A percentile compares a stretch with the other conserved stretches of the same genome.
phyloP scores from a whole-genome alignment of 1,140 invertebrate genomes.

The Hermatobates lingyangjiaoensis region DNA sequence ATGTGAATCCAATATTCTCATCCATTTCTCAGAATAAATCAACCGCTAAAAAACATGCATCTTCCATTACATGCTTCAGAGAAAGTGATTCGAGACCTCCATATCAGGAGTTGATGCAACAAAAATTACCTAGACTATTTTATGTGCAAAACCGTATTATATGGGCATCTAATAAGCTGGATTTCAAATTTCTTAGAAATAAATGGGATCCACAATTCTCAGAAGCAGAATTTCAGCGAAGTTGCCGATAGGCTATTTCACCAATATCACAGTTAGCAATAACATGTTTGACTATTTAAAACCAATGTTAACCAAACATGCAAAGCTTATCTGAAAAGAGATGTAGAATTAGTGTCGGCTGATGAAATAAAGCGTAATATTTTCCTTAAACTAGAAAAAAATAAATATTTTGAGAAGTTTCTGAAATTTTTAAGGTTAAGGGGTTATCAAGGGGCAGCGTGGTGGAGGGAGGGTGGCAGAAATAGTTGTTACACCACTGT shows the following conservation, averaged over 20 bases:
- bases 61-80: too few species aligned
- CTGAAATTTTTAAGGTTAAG: too few species aligned
- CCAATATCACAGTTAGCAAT: slow-evolving; percentile 11
- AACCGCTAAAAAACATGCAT: too few species aligned
- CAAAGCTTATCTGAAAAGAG: slow-evolving; percentile 10
- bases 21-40: too few species aligned
- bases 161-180: slow-evolving; percentile 14
- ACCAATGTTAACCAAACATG: slow-evolving; percentile 12
- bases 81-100: too few species aligned
- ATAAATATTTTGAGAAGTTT: too few species aligned
- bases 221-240: slow-evolving; percentile 13
- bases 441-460: too few species aligned
- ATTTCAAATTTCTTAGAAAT: slow-evolving; percentile 12
- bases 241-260: slow-evolving; percentile 13
- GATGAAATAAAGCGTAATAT: slow-evolving; percentile 14
- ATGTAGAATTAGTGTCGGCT: slow-evolving; percentile 13
- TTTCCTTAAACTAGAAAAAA: slow-evolving; percentile 11
- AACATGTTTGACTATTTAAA: slow-evolving; percentile 12
- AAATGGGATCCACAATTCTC: slow-evolving; percentile 11
- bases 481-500: too few species aligned
- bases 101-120: too few species aligned
- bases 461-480: too few species aligned
- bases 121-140: slow-evolving; percentile 6
- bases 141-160: slow-evolving; percentile 15
- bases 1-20: too few species aligned